These are phyloP conservation scores for Ciona savignyi DNA, from an alignment of 23 tunicate genomes.

Conservation along the genomic window DNA sequence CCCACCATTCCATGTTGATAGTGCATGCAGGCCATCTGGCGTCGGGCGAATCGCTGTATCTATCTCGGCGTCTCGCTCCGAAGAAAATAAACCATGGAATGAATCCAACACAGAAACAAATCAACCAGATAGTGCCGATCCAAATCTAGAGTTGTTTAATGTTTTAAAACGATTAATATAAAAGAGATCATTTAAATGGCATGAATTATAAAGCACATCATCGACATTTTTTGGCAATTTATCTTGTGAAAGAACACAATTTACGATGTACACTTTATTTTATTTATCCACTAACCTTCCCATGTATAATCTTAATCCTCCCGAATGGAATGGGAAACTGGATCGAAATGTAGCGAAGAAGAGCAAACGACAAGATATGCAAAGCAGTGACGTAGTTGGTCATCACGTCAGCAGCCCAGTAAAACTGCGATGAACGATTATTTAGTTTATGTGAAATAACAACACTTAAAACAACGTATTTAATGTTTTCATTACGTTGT, in stretches of 20 bases:
- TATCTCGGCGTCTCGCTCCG: constrained; percentile 31
- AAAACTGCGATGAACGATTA: constrained; percentile 26
- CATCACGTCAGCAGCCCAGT: constrained; percentile 63
- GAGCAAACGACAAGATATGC: constrained; percentile 48
- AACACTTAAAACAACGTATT: background rate
- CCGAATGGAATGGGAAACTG: constrained; percentile 39
- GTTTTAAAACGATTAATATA: background rate
- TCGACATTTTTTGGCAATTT: no score
- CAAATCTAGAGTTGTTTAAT: constrained; percentile 15
- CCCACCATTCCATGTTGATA: constrained; percentile 31
- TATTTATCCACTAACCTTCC: constrained; percentile 31
- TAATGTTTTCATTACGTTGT: background rate
- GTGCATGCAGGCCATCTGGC: constrained; percentile 82
- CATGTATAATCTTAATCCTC: constrained; percentile 27
- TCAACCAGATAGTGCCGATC: constrained; percentile 28
- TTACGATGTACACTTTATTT: no score
- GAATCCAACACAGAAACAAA: constrained; percentile 28
- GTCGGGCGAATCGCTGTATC: constrained; percentile 34
- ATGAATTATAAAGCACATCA: background rate
- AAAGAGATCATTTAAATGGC: no score
- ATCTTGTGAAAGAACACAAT: no score
- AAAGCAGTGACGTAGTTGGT: constrained; percentile 54
- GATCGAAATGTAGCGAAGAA: constrained; percentile 33
- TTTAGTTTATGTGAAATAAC: background rate
- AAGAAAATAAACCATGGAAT: constrained; percentile 48